These are phyloP conservation scores for Ranitomeya imitator DNA, from an alignment of 2,113 vertebrate species.

Conservation along the genomic window DNA sequence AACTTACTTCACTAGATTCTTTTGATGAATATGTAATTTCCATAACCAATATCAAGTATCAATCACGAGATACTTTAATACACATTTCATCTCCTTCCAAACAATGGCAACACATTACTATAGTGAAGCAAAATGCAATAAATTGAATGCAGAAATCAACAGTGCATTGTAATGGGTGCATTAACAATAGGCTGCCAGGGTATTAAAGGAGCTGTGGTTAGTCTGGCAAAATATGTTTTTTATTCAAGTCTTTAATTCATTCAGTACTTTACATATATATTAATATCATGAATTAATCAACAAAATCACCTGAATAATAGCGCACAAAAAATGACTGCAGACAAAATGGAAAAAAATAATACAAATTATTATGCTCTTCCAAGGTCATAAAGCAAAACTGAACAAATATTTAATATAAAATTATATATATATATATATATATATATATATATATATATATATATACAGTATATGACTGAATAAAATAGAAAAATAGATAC, in stretches of 20 bases:
- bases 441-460: neutral
- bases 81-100: slow-evolving; percentile 8
- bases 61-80: neutral
- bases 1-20: neutral
- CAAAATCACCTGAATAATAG: neutral
- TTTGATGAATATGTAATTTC: neutral
- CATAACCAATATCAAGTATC: slow-evolving; percentile 1
- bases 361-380: neutral
- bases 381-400: neutral
- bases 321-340: neutral
- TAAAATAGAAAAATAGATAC: neutral
- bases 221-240: neutral
- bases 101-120: neutral
- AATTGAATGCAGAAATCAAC: neutral
- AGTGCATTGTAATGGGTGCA: slow-evolving; percentile 27
- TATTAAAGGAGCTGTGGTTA: slow-evolving; percentile 10
- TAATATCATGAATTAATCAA: neutral
- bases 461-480: neutral
- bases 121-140: neutral
- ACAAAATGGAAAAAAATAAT: neutral
- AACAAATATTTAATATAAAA: too few relatives aligned
- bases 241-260: neutral
- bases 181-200: slow-evolving; percentile 3
- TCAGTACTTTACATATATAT: neutral
- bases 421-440: neutral